Percentiles rank a stretch among this genome's conserved stretches.
phyloP scores from a whole-genome alignment of 1,140 invertebrate species.

The Solenopsis invicta region DNA sequence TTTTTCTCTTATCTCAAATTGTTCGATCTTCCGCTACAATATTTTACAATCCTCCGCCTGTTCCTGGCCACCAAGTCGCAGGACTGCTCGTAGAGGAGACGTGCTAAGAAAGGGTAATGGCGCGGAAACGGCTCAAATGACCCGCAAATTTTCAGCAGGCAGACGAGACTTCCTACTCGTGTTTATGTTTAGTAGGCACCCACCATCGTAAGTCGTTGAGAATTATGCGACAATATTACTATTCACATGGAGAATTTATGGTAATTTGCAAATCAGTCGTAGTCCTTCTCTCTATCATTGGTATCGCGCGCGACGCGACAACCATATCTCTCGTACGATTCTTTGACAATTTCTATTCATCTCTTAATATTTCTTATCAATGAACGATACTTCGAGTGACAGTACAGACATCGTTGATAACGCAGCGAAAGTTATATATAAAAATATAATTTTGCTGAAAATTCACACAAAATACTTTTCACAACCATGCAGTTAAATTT shows the following conservation, averaged over 20 bases:
- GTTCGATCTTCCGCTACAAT: constrained; percentile 51
- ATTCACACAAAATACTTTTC: background rate
- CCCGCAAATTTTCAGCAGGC: constrained; percentile 84
- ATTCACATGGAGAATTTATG: constrained; percentile 79
- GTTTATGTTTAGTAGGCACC: constrained; percentile 85
- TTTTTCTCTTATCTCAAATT: constrained; percentile 66
- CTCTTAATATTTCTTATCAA: background rate
- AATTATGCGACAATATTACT: constrained; percentile 80
- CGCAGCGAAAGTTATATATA: background rate
- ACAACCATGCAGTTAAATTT: no score
- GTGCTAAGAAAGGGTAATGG: constrained; percentile 85
- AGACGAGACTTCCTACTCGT: constrained; percentile 74
- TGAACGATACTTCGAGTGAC: background rate
- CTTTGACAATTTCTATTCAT: background rate
- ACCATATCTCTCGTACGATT: background rate
- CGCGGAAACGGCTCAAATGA: constrained; percentile 86
- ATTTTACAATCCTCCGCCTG: constrained; percentile 34
- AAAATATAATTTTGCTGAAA: background rate
- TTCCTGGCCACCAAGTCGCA: constrained; percentile 40
- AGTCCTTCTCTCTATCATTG: constrained; percentile 1
- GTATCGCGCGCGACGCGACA: no score
- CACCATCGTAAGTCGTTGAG: constrained; percentile 76
- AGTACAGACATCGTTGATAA: background rate
- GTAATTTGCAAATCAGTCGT: constrained; percentile 72
- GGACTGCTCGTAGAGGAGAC: constrained; percentile 66